phyloP scores from a whole-genome alignment of 2,113 vertebrate genomes.

The Bos taurus region ARS-UCD2.0 NC_037345.1:24873001-24873500 shows the following conservation, averaged over 20 bases:
- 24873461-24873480: neutral
- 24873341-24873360: neutral
- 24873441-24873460: neutral
- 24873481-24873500: neutral
- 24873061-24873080: no score
- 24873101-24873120: neutral
- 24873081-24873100: no score
- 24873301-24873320: neutral
- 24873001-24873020: no score
- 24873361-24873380: neutral
- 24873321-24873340: neutral
- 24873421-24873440: accelerated
- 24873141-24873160: neutral
- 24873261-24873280: neutral
- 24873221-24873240: neutral
- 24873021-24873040: no score
- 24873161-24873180: neutral
- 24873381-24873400: neutral
- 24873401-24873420: neutral
- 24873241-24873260: neutral
- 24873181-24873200: neutral
- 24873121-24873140: neutral
- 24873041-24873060: no score
- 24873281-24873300: neutral
- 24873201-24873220: neutral